Evolutionary conservation across 2,888 invertebrate species (phyloP).

Genomic region (Dusona sp.): DNA sequence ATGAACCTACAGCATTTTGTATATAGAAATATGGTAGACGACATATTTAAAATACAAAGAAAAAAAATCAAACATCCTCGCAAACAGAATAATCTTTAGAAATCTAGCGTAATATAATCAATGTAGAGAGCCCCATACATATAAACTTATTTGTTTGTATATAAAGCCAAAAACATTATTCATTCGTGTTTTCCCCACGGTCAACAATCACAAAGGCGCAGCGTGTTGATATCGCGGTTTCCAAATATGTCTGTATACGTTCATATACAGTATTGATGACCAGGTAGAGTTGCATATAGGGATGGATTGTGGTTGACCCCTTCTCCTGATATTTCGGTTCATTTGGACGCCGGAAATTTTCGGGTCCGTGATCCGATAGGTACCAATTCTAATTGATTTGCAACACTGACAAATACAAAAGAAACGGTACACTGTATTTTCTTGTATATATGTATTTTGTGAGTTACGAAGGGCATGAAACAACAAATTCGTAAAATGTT

Average conservation of each 20-base stretch:
- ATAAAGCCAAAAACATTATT: background rate
- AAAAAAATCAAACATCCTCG: no score
- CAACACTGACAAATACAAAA: background rate
- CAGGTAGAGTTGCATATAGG: background rate
- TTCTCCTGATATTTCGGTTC: conserved; percentile 42
- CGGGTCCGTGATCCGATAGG: conserved; percentile 11
- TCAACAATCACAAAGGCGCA: conserved; percentile 12
- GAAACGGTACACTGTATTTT: background rate
- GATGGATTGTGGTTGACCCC: conserved; percentile 3
- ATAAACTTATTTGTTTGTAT: background rate
- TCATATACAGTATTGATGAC: conserved; percentile 15
- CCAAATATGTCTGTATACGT: conserved; percentile 13
- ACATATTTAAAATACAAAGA: no score
- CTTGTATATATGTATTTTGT: background rate
- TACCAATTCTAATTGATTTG: conserved; percentile 39
- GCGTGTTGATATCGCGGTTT: conserved; percentile 23
- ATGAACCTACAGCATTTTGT: no score
- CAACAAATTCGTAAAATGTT: background rate
- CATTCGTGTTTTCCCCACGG: background rate
- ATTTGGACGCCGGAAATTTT: conserved; percentile 26
- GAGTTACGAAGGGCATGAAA: background rate
- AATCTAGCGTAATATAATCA: background rate
- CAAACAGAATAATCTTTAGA: no score
- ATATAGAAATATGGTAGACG: no score
- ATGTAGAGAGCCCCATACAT: background rate